These are phyloP conservation scores for Neodiprion fabricii DNA, from an alignment of 1,140 invertebrate genomes.

Conservation along the genomic window DNA sequence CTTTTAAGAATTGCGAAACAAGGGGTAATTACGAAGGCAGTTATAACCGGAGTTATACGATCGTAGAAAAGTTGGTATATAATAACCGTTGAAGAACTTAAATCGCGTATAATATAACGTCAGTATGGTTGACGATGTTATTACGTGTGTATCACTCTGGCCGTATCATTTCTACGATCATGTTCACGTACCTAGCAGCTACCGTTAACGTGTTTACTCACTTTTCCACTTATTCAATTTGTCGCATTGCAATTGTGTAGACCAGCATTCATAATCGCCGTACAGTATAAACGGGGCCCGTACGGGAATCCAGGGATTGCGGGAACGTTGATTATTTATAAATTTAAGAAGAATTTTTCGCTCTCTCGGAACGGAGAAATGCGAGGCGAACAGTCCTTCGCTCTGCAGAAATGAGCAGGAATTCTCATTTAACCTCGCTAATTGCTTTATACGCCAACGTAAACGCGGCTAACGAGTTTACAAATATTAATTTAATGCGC, in stretches of 20 bases:
- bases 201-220: neutral
- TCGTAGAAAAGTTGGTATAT: too few species aligned
- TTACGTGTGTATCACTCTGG: neutral
- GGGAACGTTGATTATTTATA: neutral
- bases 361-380: neutral
- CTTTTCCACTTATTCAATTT: slow-evolving; percentile 7
- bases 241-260: neutral
- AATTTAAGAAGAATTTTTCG: neutral
- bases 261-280: neutral
- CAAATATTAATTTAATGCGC: too few species aligned
- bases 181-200: too few species aligned
- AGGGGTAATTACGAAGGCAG: neutral
- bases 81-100: too few species aligned
- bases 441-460: neutral
- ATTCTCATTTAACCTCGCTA: neutral
- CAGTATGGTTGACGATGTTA: neutral
- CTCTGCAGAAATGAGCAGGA: neutral
- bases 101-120: neutral
- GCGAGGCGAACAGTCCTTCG: neutral
- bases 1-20: too few species aligned
- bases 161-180: neutral
- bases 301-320: neutral
- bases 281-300: neutral
- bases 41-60: neutral
- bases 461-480: too few species aligned